Percentiles rank a stretch among this genome's conserved stretches.
These are phyloP conservation scores for Prunella himalayana DNA, from an alignment of 2,113 vertebrate genomes.

Conservation along the genomic window DNA sequence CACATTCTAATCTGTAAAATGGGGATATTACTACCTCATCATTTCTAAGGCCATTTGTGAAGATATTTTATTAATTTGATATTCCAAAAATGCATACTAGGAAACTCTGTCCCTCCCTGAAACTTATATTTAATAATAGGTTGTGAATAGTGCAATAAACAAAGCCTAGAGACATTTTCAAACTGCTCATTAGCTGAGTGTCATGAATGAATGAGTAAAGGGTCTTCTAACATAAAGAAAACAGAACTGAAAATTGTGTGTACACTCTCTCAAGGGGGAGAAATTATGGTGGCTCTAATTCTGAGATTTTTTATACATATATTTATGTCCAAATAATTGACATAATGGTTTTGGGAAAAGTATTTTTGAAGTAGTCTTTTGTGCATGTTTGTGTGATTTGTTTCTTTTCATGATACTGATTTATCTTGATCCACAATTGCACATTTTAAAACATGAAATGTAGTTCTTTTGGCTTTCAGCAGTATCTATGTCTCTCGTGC, in stretches of 20 bases:
- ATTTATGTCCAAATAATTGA: not conserved
- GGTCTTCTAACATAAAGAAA: not conserved
- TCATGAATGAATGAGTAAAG: not conserved
- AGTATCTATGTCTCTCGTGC: not conserved
- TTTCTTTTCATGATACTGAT: not conserved
- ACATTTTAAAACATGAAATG: not conserved
- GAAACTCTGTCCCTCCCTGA: not conserved
- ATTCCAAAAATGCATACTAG: not conserved
- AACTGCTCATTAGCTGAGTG: not conserved
- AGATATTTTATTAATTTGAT: not conserved
- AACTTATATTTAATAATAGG: not conserved
- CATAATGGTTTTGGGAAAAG: not conserved
- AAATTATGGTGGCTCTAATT: not conserved
- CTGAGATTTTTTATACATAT: not conserved
- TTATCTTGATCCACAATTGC: not conserved
- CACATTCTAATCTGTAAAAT: not conserved
- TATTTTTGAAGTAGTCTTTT: not conserved
- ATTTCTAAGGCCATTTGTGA: not conserved
- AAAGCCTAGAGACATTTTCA: not conserved
- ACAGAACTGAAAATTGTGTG: not conserved
- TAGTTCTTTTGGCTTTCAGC: not conserved
- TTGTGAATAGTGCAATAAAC: not conserved
- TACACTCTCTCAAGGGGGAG: not conserved
- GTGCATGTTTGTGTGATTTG: not conserved
- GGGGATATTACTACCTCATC: not conserved